A percentile compares a stretch with the other conserved stretches of the same genome.
phyloP scores from a whole-genome alignment of 1,140 invertebrate species.

The Cryptotermes secundus region DNA sequence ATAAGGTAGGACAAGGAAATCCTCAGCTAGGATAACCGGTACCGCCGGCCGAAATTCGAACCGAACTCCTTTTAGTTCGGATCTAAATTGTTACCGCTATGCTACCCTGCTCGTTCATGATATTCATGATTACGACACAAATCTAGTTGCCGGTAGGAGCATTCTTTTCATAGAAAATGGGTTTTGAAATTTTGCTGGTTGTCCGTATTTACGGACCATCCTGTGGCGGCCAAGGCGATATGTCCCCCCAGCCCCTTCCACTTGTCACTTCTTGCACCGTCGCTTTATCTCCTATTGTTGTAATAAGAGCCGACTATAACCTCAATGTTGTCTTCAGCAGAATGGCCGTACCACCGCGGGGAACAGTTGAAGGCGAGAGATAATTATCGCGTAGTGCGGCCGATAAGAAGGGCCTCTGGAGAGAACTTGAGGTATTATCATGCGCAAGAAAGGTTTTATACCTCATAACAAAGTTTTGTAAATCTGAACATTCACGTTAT shows the following conservation, averaged over 20 bases:
- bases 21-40: too few species aligned
- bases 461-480: slow-evolving; percentile 13
- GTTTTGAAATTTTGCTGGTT: too few species aligned
- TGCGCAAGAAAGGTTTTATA: slow-evolving; percentile 12
- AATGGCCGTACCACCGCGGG: not conserved
- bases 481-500: not conserved
- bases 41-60: too few species aligned
- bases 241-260: not conserved
- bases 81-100: too few species aligned
- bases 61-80: too few species aligned
- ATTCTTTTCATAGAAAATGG: too few species aligned
- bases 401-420: slow-evolving; percentile 17
- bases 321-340: slow-evolving; percentile 6
- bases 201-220: not conserved
- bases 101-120: too few species aligned
- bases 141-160: too few species aligned
- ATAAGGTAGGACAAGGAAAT: too few species aligned
- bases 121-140: too few species aligned
- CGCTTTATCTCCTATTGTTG: slow-evolving; percentile 19
- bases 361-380: not conserved
- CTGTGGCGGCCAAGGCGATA: not conserved
- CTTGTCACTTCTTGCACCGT: not conserved
- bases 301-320: slow-evolving; percentile 16
- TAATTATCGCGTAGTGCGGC: slow-evolving; percentile 12
- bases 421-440: not conserved